phyloP scores from a whole-genome alignment of 2,113 vertebrate species.

The Bubo scandiacus region DNA sequence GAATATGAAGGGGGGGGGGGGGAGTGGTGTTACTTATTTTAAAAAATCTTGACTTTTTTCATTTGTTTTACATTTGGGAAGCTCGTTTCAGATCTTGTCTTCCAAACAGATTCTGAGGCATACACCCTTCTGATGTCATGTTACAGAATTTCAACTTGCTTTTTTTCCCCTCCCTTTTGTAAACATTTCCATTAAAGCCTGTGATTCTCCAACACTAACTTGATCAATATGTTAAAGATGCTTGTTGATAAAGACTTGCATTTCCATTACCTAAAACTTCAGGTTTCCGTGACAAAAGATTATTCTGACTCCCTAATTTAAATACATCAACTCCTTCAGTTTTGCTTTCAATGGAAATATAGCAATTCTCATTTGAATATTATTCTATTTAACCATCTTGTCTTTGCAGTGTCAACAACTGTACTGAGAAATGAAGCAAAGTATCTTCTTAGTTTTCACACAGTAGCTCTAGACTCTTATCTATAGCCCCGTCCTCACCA shows the following conservation, averaged over 20 bases:
- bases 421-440: not conserved
- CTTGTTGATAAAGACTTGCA: not conserved
- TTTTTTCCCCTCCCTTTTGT: not conserved
- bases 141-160: not conserved
- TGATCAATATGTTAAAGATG: not conserved
- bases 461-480: not conserved
- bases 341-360: not conserved
- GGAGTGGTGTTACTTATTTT: not conserved
- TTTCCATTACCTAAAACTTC: not conserved
- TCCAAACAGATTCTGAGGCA: not conserved
- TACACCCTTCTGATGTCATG: not conserved
- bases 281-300: not conserved
- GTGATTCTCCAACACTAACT: not conserved
- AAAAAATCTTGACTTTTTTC: not conserved
- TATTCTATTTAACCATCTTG: not conserved
- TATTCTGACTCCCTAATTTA: not conserved
- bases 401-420: not conserved
- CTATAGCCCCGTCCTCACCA: not conserved
- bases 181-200: not conserved
- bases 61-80: not conserved
- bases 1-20: not conserved
- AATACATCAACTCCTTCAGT: not conserved
- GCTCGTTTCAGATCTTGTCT: not conserved
- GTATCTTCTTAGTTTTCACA: not conserved
- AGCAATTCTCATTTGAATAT: not conserved